These are phyloP conservation scores for Celastrina argiolus DNA, from an alignment of 2,888 invertebrate genomes.

Conservation along the genomic window DNA sequence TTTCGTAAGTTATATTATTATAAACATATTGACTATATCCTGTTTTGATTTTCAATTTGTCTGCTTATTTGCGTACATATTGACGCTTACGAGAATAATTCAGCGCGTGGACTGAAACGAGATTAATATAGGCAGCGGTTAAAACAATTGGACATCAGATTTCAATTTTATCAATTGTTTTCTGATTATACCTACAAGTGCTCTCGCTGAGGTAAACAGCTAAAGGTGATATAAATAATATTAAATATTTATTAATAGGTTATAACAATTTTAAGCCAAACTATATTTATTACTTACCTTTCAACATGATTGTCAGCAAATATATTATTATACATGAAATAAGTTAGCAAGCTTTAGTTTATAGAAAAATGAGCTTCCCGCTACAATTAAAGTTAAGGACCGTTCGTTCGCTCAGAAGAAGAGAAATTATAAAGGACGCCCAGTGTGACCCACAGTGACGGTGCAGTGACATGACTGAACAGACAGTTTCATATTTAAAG, in stretches of 20 bases:
- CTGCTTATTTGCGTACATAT: no score
- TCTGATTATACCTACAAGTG: no score
- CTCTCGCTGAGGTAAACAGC: no score
- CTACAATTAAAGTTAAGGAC: conserved; percentile 31
- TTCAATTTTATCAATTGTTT: no score
- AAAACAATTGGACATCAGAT: no score
- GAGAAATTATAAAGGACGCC: conserved; percentile 30
- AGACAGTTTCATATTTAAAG: conserved; percentile 41
- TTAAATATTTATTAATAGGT: background rate
- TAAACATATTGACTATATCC: no score
- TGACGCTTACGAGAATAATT: no score
- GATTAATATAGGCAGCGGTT: no score
- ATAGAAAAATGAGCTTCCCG: conserved; percentile 29
- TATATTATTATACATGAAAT: background rate
- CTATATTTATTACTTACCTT: background rate
- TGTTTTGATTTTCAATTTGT: no score
- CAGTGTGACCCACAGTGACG: conserved; percentile 36
- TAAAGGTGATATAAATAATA: background rate
- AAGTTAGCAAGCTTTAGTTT: conserved; percentile 26
- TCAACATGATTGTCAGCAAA: background rate
- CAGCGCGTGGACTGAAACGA: no score
- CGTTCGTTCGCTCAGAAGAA: conserved; percentile 46
- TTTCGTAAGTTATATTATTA: no score
- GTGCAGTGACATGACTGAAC: conserved; percentile 34
- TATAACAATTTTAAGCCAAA: conserved; percentile 5